These are phyloP conservation scores for Dioctria linearis DNA, from an alignment of 2,888 invertebrate genomes.

Conservation along the genomic window DNA sequence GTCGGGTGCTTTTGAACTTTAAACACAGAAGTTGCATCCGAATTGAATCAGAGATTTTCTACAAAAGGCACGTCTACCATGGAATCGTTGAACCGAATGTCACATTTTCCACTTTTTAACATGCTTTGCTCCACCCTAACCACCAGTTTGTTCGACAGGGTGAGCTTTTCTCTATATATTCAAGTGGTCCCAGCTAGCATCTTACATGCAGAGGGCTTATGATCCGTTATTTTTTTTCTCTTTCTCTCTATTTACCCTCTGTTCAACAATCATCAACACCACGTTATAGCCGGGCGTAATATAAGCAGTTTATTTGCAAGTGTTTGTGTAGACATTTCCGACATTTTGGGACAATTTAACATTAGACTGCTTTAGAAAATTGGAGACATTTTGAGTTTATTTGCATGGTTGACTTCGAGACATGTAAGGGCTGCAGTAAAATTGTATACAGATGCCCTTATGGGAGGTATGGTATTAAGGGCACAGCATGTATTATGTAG, in stretches of 20 bases:
- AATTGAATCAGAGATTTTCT: not conserved
- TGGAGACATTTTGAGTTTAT: slow-evolving; percentile 43
- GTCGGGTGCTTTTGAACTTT: not conserved
- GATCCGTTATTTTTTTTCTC: not conserved
- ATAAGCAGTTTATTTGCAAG: not conserved
- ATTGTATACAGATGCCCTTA: too few species aligned
- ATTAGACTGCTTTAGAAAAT: slow-evolving; percentile 23
- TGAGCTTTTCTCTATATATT: not conserved
- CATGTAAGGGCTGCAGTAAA: not conserved
- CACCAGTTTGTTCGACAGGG: not conserved
- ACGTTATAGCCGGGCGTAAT: not conserved
- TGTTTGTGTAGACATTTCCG: slow-evolving; percentile 30
- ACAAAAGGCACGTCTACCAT: slow-evolving; percentile 23
- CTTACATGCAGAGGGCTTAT: slow-evolving; percentile 8
- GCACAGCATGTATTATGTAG: too few species aligned
- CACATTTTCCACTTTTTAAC: slow-evolving; percentile 16
- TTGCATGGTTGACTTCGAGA: slow-evolving; percentile 12
- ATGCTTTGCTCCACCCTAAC: not conserved
- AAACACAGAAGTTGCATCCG: not conserved
- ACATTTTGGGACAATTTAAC: slow-evolving; percentile 22
- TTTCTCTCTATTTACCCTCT: not conserved
- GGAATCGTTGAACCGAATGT: slow-evolving; percentile 11
- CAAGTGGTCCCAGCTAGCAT: not conserved
- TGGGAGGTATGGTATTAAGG: too few species aligned
- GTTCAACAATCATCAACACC: not conserved